Base-by-base conservation (phyloP, 2,113 vertebrate species). In the Pholis gunnellus region DNA sequence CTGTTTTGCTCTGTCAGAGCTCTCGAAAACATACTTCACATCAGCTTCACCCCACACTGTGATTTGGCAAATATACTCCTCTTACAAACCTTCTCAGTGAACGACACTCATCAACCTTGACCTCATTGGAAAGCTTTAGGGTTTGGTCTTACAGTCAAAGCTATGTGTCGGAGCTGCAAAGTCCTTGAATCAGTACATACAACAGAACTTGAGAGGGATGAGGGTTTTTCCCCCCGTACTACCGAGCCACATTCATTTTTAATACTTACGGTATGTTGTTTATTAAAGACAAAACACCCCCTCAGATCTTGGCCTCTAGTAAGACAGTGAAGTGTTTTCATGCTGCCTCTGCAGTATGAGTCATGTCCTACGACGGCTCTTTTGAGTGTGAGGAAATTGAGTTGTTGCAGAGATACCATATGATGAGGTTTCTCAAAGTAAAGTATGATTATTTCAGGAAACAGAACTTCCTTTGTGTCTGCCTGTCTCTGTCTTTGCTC, bases 261-360 rank as follows among this genome's bases (percentile, higher is more conserved):
- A 86, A 85, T 76, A 81, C 67, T 80, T 82, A 64, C 69, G 88
- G 69, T 73, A 61, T 87, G 84, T 79, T 88, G 78, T 84, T 87
- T 89, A 87, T 87, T 90, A 75, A 91, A 81, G 68, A 79, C 78
- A 85, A 66, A 48, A 77, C 66, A 40, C 70, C 52, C 66, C 69
- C 72, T 76, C 46, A 71, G 83, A 88, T 91, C 80, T 84, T 84
- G 68, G 78, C 77, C 77, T 75, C 79, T 90, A 88, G 82, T 88
- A 88, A 89, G 89, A 91, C 78, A 87, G 87, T 87, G 78, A 69
- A 73, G 73, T 83, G 81, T 89, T 91, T 91, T 85, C 85, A 84
- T 80, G 85, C 82, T 89, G 83, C 80, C 78, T 87, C 74, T 74
- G 83, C 60, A 34, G 70, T 69, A 78, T 85, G 75, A 89, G 76